phyloP scores from a whole-genome alignment of 1,140 invertebrate genomes.

The Diorhabda sublineata region DNA sequence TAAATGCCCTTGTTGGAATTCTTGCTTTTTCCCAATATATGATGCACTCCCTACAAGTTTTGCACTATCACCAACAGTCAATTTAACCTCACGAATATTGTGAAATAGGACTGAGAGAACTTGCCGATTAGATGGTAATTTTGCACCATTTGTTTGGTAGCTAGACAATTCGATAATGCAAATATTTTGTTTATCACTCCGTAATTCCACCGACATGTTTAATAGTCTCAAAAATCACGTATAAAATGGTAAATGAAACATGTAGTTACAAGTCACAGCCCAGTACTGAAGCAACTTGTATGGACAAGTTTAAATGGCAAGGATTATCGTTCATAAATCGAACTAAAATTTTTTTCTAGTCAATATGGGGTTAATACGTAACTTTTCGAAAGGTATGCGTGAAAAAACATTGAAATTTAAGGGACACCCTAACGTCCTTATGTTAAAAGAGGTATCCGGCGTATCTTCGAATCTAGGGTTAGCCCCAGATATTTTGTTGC shows the following conservation, averaged over 20 bases:
- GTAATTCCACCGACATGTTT: no score
- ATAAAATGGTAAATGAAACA: no score
- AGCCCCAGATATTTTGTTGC: no score
- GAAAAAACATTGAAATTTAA: constrained; percentile 20
- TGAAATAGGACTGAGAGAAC: no score
- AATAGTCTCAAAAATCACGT: no score
- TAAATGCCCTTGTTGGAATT: constrained; percentile 7
- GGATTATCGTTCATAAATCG: constrained; percentile 9
- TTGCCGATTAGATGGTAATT: no score
- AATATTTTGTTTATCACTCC: constrained; percentile 14
- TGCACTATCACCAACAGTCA: constrained; percentile 37
- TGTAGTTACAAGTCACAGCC: background rate
- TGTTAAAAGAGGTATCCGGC: no score
- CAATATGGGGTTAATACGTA: constrained; percentile 17
- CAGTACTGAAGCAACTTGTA: constrained; percentile 7
- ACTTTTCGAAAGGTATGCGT: constrained; percentile 12
- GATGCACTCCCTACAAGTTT: constrained; percentile 35
- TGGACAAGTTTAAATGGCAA: constrained; percentile 13
- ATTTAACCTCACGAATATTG: constrained; percentile 33
- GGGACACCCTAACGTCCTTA: background rate
- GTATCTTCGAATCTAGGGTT: no score
- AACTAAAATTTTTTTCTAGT: constrained; percentile 18
- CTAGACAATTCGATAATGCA: constrained; percentile 13
- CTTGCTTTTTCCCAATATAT: constrained; percentile 9
- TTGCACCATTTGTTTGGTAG: background rate